These are phyloP conservation scores for Meganola albula DNA, from an alignment of 2,888 invertebrate species.

Conservation along the genomic window DNA sequence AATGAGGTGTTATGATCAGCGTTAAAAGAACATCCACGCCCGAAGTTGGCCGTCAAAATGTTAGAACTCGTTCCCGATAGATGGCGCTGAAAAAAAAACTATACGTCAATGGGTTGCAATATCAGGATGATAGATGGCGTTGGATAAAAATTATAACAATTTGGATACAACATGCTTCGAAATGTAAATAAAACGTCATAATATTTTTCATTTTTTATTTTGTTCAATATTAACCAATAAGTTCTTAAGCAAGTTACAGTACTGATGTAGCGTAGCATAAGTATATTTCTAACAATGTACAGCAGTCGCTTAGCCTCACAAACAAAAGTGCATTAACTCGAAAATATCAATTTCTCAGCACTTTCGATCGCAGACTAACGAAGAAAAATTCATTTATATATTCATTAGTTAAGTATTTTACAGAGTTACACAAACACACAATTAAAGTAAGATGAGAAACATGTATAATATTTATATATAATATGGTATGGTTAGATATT, in stretches of 20 bases:
- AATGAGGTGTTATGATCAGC: no score
- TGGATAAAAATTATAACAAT: no score
- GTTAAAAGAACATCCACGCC: no score
- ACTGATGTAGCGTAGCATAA: conserved; percentile 56
- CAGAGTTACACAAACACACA: conserved; percentile 50
- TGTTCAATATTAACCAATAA: conserved; percentile 70
- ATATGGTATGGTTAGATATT: conserved; percentile 13
- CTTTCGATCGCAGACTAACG: conserved; percentile 28
- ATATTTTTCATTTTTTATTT: conserved; percentile 56
- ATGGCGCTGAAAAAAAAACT: no score
- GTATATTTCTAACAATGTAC: conserved; percentile 36
- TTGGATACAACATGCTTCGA: no score
- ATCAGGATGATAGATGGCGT: no score
- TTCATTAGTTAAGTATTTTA: conserved; percentile 41
- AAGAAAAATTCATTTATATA: conserved; percentile 29
- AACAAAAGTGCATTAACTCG: conserved; percentile 17
- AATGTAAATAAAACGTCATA: conserved; percentile 19
- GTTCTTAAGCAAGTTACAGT: conserved; percentile 69
- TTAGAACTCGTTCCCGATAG: no score
- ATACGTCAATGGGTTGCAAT: no score
- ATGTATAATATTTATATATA: conserved; percentile 23
- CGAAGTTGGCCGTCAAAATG: no score
- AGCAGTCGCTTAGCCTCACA: conserved; percentile 19
- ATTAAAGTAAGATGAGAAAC: conserved; percentile 25
- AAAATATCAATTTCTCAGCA: conserved; percentile 4